A percentile compares a stretch with the other conserved stretches of the same genome.
Evolutionary conservation across 2,113 vertebrate species (phyloP).

Genomic region (Raja brachyura): DNA sequence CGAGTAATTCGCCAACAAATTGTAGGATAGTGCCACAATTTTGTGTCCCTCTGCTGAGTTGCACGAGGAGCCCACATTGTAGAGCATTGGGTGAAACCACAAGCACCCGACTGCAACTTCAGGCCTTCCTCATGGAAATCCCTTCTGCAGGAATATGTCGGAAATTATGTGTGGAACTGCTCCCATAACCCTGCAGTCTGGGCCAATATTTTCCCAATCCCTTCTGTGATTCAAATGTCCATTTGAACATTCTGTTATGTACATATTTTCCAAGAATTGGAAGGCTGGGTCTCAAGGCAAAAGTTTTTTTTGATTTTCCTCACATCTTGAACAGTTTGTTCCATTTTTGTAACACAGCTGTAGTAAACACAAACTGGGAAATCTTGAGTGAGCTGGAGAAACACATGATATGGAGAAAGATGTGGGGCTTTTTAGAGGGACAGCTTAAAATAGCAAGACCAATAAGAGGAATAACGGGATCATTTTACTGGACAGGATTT

Average conservation of each 20-base stretch:
- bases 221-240: not conserved
- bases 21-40: no score
- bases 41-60: no score
- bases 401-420: not conserved
- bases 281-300: conserved; percentile 15
- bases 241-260: not conserved
- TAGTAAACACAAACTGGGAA: conserved; percentile 24
- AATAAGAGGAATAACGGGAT: not conserved
- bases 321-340: conserved; percentile 35
- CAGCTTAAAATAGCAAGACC: conserved; percentile 15
- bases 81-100: no score
- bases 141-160: no score
- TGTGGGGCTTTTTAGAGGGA: not conserved
- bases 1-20: no score
- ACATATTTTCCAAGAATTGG: not conserved
- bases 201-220: not conserved
- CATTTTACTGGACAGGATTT: not conserved
- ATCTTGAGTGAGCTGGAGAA: not conserved
- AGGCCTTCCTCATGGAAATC: no score
- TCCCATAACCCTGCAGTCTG: no score
- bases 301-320: not conserved
- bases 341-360: not conserved
- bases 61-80: no score
- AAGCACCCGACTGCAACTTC: no score
- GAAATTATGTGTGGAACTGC: no score